A percentile compares a stretch with the other conserved stretches of the same genome.
phyloP scores from a whole-genome alignment of 2,797 vertebrate species.

The Periophthalmus magnuspinnatus region DNA sequence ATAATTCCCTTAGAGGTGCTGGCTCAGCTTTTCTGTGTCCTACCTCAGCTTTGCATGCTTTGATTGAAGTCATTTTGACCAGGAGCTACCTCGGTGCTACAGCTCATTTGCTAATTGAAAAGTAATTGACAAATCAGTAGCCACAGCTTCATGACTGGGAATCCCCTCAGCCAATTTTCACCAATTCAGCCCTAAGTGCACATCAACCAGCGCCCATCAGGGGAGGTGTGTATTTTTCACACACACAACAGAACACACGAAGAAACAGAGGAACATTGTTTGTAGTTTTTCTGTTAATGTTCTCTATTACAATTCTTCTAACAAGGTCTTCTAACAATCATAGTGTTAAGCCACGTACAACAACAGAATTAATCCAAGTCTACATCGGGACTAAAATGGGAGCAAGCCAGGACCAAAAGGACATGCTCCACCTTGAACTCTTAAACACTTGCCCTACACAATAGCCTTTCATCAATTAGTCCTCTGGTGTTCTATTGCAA shows the following conservation, averaged over 20 bases:
- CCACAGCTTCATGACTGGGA: conserved; percentile 53
- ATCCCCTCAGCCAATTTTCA: conserved; percentile 54
- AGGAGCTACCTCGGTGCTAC: conserved; percentile 22
- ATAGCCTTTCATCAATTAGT: not conserved
- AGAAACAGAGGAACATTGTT: conserved; percentile 12
- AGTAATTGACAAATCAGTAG: conserved; percentile 64
- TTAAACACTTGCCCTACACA: no score
- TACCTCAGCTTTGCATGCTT: conserved; percentile 33
- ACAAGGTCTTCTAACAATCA: not conserved
- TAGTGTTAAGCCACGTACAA: not conserved
- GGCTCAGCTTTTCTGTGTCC: conserved; percentile 57
- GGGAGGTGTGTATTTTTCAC: conserved; percentile 31
- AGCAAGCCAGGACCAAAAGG: no score
- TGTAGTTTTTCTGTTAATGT: no score
- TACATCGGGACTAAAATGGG: no score
- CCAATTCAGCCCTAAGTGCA: conserved; percentile 17
- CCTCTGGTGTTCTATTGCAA: not conserved
- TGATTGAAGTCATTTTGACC: conserved; percentile 37
- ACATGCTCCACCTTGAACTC: no score
- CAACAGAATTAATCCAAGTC: no score
- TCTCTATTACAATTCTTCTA: no score
- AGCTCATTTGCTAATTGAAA: conserved; percentile 74
- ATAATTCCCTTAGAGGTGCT: conserved; percentile 47
- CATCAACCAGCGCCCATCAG: not conserved
- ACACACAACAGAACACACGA: conserved; percentile 13